Base-by-base conservation (phyloP, 2,113 vertebrate species). In the Melanocharis versteri region DNA sequence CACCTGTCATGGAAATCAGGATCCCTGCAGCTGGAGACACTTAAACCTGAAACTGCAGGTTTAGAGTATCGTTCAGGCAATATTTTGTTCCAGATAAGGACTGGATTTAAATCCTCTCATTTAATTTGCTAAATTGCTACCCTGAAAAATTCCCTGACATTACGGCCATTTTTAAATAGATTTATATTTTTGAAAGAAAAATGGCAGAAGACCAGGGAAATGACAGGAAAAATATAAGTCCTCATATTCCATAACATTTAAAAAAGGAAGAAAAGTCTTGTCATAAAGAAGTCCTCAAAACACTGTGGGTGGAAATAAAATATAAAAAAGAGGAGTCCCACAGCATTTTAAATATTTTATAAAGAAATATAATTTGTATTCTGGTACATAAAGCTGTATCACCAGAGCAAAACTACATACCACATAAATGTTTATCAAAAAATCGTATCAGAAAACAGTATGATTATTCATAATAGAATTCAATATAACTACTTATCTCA, bases 291-390 rank as follows among this genome's bases (percentile, higher is more conserved):
- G 8, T 75, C 31, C 3, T 2, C 42, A 87, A 88, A 87, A 84
- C 40, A 87, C 31, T 0, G 4, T 61, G 44, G 53, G 54, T 90
- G 28, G 57, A 91, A 88, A 93, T 96, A 40, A 95, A 91, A 95
- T 91, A 87, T 79, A 95, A 78, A 96, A 81, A 82, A 89, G 53
- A 79, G 14, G 42, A 87, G 56, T 80, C 51, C 51, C 48, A 68
- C 26, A 75, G 24, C 10, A 80, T 95, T 93, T 91, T 61, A 83
- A 96, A 96, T 94, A 95, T 92, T 94, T 96, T 77, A 90, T 94
- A 79, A 79, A 79, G 65, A 94, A 86, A 81, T 35, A 66, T 51
- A 78, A 90, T 94, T 94, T 94, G 64, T 93, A 91, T 96, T 78
- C 84, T 77, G 37, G 19, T 44, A 79, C 40, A 90, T 83, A 84